phyloP scores from a whole-genome alignment of 2,888 invertebrate species.

The Nomada hirtipes region DNA sequence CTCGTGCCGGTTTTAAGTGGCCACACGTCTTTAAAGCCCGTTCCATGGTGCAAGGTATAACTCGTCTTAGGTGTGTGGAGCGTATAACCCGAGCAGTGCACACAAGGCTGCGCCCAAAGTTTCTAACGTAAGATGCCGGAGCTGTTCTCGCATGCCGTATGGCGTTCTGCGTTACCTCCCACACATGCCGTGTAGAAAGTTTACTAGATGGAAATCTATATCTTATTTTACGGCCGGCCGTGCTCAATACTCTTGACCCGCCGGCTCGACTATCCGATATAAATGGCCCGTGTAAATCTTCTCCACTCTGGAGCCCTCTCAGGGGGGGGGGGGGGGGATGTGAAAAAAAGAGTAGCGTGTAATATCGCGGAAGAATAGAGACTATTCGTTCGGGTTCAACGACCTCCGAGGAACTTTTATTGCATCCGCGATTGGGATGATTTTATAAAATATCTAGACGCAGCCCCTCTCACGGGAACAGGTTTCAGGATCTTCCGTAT shows the following conservation, averaged over 20 bases:
- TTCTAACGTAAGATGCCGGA: slow-evolving; percentile 68
- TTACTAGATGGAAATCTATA: slow-evolving; percentile 84
- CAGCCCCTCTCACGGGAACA: background rate
- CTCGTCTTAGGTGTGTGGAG: slow-evolving; percentile 49
- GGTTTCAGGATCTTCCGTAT: background rate
- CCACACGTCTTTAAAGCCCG: slow-evolving; percentile 53
- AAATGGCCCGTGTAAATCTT: slow-evolving; percentile 78
- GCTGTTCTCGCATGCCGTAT: slow-evolving; percentile 79
- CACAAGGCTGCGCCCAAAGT: slow-evolving; percentile 73
- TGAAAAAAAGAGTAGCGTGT: background rate
- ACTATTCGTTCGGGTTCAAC: slow-evolving; percentile 29
- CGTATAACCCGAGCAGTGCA: slow-evolving; percentile 67
- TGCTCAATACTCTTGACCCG: slow-evolving; percentile 80
- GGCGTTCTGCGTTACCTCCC: slow-evolving; percentile 79
- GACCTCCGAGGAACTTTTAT: slow-evolving; percentile 7
- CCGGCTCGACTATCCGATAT: slow-evolving; percentile 70
- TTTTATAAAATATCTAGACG: background rate
- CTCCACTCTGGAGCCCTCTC: slow-evolving; percentile 19
- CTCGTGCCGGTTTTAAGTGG: slow-evolving; percentile 36
- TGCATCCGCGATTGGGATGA: background rate
- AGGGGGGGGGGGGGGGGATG: slow-evolving; percentile 18
- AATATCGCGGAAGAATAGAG: slow-evolving; percentile 26
- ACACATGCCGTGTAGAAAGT: slow-evolving; percentile 83
- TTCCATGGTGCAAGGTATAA: slow-evolving; percentile 17
- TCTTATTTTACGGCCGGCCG: slow-evolving; percentile 82